Conservation (phyloP, 2,797 vertebrate species). For the Heterohyrax brucei region DNA sequence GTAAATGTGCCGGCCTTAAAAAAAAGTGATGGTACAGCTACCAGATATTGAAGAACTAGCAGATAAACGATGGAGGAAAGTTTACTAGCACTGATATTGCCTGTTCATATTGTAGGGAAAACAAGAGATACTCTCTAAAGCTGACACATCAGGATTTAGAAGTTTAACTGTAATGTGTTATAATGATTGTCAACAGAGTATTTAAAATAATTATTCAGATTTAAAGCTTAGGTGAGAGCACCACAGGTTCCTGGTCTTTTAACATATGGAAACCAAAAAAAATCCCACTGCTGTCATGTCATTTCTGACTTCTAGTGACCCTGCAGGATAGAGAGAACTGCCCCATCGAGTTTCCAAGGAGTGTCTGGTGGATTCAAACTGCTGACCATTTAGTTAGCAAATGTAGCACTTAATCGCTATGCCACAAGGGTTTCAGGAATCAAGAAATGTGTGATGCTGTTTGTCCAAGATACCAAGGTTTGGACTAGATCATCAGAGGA, state of each 20-base stretch:
- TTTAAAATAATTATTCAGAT: background rate
- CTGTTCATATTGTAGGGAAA: background rate
- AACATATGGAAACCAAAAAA: background rate
- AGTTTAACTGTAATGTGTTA: slow-evolving; percentile 11
- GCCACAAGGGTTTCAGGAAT: background rate
- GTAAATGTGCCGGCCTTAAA: background rate
- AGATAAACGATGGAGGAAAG: background rate
- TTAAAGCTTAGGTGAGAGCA: background rate
- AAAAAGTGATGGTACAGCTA: background rate
- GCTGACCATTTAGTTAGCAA: no score
- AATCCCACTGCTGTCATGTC: no score
- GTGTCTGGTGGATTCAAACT: no score
- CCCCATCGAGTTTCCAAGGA: no score
- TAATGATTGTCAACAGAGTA: background rate
- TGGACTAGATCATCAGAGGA: background rate
- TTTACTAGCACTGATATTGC: slow-evolving; percentile 4
- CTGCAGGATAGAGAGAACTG: no score
- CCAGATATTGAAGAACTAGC: background rate
- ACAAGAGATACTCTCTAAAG: background rate
- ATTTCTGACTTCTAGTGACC: no score
- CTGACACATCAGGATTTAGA: background rate
- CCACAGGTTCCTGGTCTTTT: background rate
- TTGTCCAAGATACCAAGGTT: background rate
- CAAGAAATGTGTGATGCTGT: background rate
- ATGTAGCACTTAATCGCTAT: no score